These are phyloP conservation scores for Macrocentrus cingulum DNA, from an alignment of 1,140 invertebrate genomes.

Conservation along the genomic window DNA sequence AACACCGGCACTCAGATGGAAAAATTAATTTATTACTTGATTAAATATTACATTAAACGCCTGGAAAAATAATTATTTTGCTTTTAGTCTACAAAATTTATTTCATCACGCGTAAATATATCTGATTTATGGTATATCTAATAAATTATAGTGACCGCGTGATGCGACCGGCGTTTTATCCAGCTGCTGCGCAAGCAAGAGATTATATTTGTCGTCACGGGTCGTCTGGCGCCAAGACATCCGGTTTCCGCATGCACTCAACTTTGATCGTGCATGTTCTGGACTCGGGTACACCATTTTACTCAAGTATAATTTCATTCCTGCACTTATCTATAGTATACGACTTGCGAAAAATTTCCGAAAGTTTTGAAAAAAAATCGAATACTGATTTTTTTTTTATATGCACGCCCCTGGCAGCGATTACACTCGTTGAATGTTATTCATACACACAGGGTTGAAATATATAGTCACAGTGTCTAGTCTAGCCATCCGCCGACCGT, in stretches of 20 bases:
- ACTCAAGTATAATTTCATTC: neutral
- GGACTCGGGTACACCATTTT: neutral
- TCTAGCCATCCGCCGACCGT: slow-evolving; percentile 9
- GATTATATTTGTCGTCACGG: slow-evolving; percentile 15
- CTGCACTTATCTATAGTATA: slow-evolving; percentile 1
- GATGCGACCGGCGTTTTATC: too few relatives aligned
- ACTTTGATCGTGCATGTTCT: slow-evolving; percentile 15
- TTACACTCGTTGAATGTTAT: neutral
- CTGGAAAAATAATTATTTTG: too few relatives aligned
- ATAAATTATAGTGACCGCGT: too few relatives aligned
- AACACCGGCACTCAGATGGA: too few relatives aligned
- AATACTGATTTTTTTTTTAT: neutral
- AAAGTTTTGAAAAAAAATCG: neutral
- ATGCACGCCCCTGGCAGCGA: neutral
- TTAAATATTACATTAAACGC: too few relatives aligned
- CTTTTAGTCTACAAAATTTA: too few relatives aligned
- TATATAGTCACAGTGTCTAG: neutral
- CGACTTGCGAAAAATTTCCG: neutral
- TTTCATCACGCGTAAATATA: too few relatives aligned
- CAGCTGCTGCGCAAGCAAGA: neutral
- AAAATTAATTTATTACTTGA: too few relatives aligned
- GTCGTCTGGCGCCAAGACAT: slow-evolving; percentile 24
- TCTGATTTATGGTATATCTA: too few relatives aligned
- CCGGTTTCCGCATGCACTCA: slow-evolving; percentile 21
- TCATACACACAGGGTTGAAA: neutral